Conservation (phyloP, 2,113 vertebrate genomes). For the Erinaceus europaeus region DNA sequence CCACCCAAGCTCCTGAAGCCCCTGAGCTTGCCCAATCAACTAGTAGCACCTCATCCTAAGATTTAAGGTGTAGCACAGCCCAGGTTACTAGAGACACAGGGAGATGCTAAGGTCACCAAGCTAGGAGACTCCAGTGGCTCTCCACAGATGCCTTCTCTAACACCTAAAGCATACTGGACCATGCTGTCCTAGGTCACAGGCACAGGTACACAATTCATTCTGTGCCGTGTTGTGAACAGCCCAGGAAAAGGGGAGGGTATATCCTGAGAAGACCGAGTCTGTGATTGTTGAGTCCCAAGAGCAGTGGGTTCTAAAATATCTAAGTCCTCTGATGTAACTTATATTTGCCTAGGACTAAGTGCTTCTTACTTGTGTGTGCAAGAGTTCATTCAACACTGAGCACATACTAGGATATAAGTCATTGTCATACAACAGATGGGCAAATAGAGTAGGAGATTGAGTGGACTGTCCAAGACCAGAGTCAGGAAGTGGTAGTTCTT, state of each 20-base stretch:
- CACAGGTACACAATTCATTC: not conserved
- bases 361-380: not conserved
- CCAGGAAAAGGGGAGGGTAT: not conserved
- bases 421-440: not conserved
- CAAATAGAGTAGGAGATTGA: not conserved
- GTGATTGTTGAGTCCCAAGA: not conserved
- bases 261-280: not conserved
- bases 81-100: not conserved
- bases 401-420: not conserved
- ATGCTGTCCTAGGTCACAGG: not conserved
- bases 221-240: not conserved
- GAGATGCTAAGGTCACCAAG: not conserved
- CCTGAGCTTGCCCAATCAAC: not conserved
- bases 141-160: not conserved
- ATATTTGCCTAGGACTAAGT: not conserved
- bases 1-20: not conserved
- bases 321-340: not conserved
- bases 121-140: not conserved
- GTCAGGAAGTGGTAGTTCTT: not conserved
- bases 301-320: not conserved
- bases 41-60: not conserved
- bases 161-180: not conserved
- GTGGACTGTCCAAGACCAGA: not conserved
- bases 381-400: not conserved
- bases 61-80: not conserved